Conservation (phyloP, 2,113 vertebrate genomes). For the Ancistrus triradiatus region DNA sequence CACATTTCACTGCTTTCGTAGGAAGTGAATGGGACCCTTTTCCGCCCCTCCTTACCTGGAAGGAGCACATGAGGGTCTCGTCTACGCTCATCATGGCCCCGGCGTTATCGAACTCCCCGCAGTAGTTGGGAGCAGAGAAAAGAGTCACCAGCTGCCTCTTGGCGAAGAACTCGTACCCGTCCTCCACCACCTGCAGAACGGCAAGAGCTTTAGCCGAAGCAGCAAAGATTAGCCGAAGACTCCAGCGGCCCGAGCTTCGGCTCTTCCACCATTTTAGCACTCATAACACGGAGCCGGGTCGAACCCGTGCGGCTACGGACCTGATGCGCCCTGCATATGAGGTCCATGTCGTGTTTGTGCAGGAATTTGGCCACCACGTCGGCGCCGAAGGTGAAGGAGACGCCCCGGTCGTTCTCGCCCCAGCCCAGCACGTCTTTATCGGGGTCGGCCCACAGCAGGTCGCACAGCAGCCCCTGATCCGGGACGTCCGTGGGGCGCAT, state of each 20-base stretch:
- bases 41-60: constrained; percentile 60
- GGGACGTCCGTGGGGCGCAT: constrained; percentile 95
- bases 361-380: constrained; percentile 78
- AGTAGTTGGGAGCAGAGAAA: constrained; percentile 77
- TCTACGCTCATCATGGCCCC: constrained; percentile 79
- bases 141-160: constrained; percentile 74
- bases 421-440: constrained; percentile 85
- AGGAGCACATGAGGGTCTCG: constrained; percentile 77
- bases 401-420: constrained; percentile 75
- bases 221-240: too few species aligned
- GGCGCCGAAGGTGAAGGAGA: constrained; percentile 75
- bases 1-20: background rate
- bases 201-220: background rate
- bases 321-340: constrained; percentile 80
- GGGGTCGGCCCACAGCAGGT: constrained; percentile 92
- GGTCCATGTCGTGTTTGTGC: constrained; percentile 80
- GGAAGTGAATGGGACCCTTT: too few species aligned
- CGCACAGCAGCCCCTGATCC: constrained; percentile 78
- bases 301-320: constrained; percentile 25
- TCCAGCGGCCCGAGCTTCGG: too few species aligned
- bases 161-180: constrained; percentile 75
- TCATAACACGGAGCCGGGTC: too few species aligned
- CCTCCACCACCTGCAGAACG: constrained; percentile 69
- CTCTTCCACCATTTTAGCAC: too few species aligned
- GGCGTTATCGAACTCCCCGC: constrained; percentile 76